Evolutionary conservation across 2,888 invertebrate genomes (phyloP), one percentile per base, ranked within the genome.

Genomic region (Andrena praecox): DNA sequence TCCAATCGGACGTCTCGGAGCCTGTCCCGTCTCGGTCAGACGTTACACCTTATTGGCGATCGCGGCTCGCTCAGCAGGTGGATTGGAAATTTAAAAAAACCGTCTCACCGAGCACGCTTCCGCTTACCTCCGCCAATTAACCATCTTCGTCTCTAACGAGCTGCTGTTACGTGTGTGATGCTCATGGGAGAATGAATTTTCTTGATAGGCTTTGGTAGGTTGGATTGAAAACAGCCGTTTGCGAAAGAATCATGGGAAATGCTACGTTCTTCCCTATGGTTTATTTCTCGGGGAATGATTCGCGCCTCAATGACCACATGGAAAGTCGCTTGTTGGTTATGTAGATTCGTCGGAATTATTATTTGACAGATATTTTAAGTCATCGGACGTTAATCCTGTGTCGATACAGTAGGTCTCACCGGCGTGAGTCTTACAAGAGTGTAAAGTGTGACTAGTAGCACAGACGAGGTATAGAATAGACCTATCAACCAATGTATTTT

Each of bases 11-110:
- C 3, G 10, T 35, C 60, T 1, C 2, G 35, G 16, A 60, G 77
- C 66, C 60, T 50, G 16, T n/a, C 29, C 27, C 20, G 12, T 50
- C 54, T 33, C 20, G 16, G n/a, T 56, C 35, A 52, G 64, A 71
- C 52, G 20, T 29, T 16, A 12, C 7, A 1, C 4, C 54, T 63
- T 29, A 87, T 83, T 87, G 79, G 87, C 27, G 63, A 48, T 29
- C 62, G 63, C 29, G 52, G n/a, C 12, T 60, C 29, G 50, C 75
- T 78, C 68, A 84, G 80, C 83, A 83, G 87, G 87, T 87, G 87
- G 83, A 81, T 84, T 73, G 69, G 52, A 77, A 79, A 75, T 64
- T 84, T 77, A 8, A 71, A 83, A 54, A 29, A 42, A 29, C 20
- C 20, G 69, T 54, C 56, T 16, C 48, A 24, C 27, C 52, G 12